Evolutionary conservation across 2,797 vertebrate species (phyloP).

Genomic region (Mastacembelus armatus): DNA sequence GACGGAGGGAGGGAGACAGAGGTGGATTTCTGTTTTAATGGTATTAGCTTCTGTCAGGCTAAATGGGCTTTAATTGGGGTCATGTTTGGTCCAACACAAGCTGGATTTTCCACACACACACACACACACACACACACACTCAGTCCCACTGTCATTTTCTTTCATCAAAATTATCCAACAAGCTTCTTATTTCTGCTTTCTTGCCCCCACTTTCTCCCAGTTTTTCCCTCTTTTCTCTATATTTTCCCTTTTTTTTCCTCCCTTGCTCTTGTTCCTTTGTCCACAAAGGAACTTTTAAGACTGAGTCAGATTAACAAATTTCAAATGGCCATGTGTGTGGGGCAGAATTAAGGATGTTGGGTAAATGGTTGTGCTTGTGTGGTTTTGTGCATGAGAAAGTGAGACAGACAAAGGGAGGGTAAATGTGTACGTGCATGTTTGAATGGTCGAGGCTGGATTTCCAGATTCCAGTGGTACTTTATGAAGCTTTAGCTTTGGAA

Average conservation of each 20-base stretch:
- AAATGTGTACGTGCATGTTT: conserved; percentile 66
- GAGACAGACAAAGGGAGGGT: conserved; percentile 22
- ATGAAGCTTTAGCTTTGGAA: conserved; percentile 54
- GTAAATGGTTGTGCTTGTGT: conserved; percentile 20
- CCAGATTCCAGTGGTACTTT: conserved; percentile 64
- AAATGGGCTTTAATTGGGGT: conserved; percentile 64
- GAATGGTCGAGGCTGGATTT: conserved; percentile 65
- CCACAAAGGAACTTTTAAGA: conserved; percentile 10
- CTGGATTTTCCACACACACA: conserved; percentile 29
- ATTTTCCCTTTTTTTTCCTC: background rate
- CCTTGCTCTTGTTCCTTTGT: background rate
- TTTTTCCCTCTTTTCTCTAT: background rate
- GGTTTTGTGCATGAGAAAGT: conserved; percentile 33
- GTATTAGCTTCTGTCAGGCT: conserved; percentile 55
- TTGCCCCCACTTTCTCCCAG: background rate
- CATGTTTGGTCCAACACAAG: conserved; percentile 52
- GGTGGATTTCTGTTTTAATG: conserved; percentile 51
- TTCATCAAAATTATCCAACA: conserved; percentile 43
- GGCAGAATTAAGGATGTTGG: conserved; percentile 12
- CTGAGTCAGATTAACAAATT: conserved; percentile 13
- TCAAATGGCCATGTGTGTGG: conserved; percentile 11
- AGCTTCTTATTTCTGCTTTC: conserved; percentile 22
- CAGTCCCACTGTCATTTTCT: conserved; percentile 17
- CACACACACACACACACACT: conserved; percentile 15
- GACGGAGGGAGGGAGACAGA: conserved; percentile 39